These are phyloP conservation scores for Drosophila niveifrons DNA, from an alignment of 2,888 invertebrate species.

Conservation along the genomic window DNA sequence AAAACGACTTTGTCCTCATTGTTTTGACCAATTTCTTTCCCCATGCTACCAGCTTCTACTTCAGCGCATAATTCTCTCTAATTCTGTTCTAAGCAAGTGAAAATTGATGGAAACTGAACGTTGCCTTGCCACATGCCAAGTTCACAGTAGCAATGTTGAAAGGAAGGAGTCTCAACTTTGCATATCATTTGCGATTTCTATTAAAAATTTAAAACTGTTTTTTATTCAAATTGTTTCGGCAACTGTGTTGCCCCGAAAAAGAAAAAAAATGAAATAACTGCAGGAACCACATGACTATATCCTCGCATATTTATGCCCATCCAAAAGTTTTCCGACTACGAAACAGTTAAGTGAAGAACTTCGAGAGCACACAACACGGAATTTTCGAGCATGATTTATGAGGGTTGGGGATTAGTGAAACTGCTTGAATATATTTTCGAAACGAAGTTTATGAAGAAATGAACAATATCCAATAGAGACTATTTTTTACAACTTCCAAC, in stretches of 20 bases:
- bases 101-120: slow-evolving; percentile 17
- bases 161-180: slow-evolving; percentile 14
- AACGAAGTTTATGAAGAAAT: neutral
- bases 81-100: slow-evolving; percentile 15
- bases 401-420: neutral
- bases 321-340: slow-evolving; percentile 12
- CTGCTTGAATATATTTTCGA: neutral
- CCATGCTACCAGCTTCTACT: neutral
- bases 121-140: slow-evolving; percentile 17
- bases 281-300: slow-evolving; percentile 12
- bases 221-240: slow-evolving; percentile 37
- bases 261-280: neutral
- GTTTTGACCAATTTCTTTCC: slow-evolving; percentile 11
- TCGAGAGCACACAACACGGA: neutral
- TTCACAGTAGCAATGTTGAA: slow-evolving; percentile 21
- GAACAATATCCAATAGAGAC: neutral
- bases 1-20: slow-evolving; percentile 27
- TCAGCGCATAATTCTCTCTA: slow-evolving; percentile 21
- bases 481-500: neutral
- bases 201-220: slow-evolving; percentile 30
- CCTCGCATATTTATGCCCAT: slow-evolving; percentile 3
- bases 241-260: neutral
- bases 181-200: slow-evolving; percentile 28
- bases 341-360: slow-evolving; percentile 4
- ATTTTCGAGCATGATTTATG: neutral